Percentiles rank a stretch among this genome's conserved stretches.
Evolutionary conservation across 2,797 vertebrate genomes (phyloP).

Genomic region (Dromococcyx pavoninus): DNA sequence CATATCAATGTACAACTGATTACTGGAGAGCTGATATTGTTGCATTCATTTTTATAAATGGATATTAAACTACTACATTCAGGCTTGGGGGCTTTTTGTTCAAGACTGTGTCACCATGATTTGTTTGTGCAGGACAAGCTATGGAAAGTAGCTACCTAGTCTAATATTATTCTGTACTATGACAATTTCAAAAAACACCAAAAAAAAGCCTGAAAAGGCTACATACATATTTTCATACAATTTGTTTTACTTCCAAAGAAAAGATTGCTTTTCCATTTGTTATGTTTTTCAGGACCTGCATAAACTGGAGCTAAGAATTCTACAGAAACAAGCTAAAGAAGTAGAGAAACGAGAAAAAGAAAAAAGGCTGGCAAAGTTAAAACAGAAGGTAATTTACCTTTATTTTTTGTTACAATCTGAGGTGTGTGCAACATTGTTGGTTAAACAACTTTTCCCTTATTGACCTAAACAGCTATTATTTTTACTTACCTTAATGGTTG

Average conservation of each 20-base stretch:
- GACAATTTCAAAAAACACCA: neutral
- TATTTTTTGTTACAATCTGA: neutral
- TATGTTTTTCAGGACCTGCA: conserved; percentile 80
- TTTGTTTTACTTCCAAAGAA: neutral
- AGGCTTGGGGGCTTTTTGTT: neutral
- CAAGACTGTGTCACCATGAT: neutral
- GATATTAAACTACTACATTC: neutral
- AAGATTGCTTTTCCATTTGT: neutral
- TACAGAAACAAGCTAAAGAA: conserved; percentile 80
- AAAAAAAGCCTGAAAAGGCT: neutral
- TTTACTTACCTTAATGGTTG: neutral
- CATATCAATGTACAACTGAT: accelerated
- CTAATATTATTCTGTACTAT: neutral
- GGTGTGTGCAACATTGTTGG: neutral
- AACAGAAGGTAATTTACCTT: conserved; percentile 79
- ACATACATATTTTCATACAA: neutral
- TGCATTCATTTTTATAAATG: neutral
- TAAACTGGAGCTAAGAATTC: conserved; percentile 81
- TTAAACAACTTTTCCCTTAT: neutral
- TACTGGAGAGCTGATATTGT: neutral
- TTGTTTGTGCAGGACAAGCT: neutral
- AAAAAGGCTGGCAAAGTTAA: conserved; percentile 80
- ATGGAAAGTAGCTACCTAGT: neutral
- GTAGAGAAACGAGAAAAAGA: conserved; percentile 79
- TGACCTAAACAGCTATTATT: neutral